A percentile compares a stretch with the other conserved stretches of the same genome.
Conservation (phyloP, 2,797 vertebrate genomes). For the Ataeniobius toweri region DNA sequence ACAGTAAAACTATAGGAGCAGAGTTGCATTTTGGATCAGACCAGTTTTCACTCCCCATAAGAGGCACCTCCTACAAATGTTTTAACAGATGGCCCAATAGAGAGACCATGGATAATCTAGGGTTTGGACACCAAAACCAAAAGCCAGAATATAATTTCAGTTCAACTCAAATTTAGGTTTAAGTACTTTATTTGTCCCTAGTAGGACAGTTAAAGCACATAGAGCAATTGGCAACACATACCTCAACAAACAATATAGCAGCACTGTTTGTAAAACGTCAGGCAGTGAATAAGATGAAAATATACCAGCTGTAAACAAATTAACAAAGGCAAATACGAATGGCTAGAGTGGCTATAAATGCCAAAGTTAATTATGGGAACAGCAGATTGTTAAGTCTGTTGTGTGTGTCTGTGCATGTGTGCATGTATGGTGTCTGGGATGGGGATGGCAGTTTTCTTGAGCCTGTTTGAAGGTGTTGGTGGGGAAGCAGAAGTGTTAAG, state of each 20-base stretch:
- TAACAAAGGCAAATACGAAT: constrained; percentile 2
- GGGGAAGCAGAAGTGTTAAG: background rate
- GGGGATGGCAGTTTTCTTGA: background rate
- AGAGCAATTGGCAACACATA: background rate
- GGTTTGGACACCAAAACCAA: background rate
- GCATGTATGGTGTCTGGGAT: background rate
- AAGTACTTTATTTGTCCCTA: background rate
- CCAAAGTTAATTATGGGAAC: constrained; percentile 1
- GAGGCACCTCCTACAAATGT: background rate
- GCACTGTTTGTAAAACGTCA: background rate
- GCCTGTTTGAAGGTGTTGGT: background rate
- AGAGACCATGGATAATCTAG: background rate
- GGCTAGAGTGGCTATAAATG: background rate
- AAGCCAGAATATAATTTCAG: background rate
- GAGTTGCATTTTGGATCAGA: background rate
- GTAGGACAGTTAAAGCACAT: background rate
- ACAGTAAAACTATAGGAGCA: background rate
- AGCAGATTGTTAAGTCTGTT: background rate
- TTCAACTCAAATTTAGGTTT: background rate
- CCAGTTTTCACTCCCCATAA: no score
- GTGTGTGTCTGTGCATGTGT: background rate
- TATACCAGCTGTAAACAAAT: constrained; percentile 5
- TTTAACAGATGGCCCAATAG: background rate
- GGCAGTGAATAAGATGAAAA: constrained; percentile 4
- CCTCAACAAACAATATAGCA: background rate